A percentile compares a stretch with the other conserved stretches of the same genome.
These are phyloP conservation scores for Tetropium fuscum DNA, from an alignment of 2,888 invertebrate genomes.

Conservation along the genomic window DNA sequence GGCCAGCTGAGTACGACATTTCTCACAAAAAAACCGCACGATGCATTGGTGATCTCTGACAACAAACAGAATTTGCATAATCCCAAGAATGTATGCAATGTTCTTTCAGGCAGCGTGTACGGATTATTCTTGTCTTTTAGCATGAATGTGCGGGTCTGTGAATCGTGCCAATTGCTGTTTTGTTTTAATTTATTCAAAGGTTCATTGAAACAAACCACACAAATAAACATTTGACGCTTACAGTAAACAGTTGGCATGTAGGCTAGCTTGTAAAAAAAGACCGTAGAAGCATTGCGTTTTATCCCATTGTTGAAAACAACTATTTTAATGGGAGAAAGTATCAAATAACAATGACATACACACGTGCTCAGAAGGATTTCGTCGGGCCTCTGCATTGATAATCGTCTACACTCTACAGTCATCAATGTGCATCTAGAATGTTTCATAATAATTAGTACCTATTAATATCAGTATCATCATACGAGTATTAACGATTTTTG, in stretches of 20 bases:
- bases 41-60: not conserved
- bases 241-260: slow-evolving; percentile 29
- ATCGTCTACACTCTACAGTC: too few relatives aligned
- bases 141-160: slow-evolving; percentile 54
- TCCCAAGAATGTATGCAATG: slow-evolving; percentile 56
- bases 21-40: too few relatives aligned
- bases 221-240: slow-evolving; percentile 38
- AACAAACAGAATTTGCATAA: slow-evolving; percentile 51
- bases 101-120: slow-evolving; percentile 51
- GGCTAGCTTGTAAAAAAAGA: slow-evolving; percentile 21
- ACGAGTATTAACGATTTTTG: too few relatives aligned
- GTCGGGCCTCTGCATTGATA: too few relatives aligned
- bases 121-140: slow-evolving; percentile 48
- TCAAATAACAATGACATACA: not conserved
- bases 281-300: not conserved
- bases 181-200: slow-evolving; percentile 61
- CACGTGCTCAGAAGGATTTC: too few relatives aligned
- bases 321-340: slow-evolving; percentile 7
- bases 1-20: too few relatives aligned
- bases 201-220: slow-evolving; percentile 59
- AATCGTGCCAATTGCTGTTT: slow-evolving; percentile 59
- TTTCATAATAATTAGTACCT: too few relatives aligned
- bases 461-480: too few relatives aligned
- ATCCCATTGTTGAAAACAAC: not conserved
- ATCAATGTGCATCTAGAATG: too few relatives aligned